phyloP scores from a whole-genome alignment of 1,140 invertebrate species.

The Trissolcus basalis region DNA sequence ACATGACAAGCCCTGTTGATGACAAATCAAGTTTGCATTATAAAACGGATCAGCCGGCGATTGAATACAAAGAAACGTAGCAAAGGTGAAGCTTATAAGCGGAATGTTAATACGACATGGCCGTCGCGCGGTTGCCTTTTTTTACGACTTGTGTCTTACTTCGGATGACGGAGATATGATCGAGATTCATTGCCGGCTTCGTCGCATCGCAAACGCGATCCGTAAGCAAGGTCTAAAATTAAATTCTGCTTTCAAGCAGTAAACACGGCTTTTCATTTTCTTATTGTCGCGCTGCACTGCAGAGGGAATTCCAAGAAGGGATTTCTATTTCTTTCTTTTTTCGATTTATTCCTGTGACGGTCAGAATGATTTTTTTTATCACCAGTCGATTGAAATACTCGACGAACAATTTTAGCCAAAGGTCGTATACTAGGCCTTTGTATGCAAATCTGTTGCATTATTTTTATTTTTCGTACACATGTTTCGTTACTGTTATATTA shows the following conservation, averaged over 20 bases:
- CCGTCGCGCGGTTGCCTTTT: constrained; percentile 11
- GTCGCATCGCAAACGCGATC: constrained; percentile 6
- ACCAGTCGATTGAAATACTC: too few species aligned
- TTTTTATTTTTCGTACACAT: too few species aligned
- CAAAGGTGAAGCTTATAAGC: constrained; percentile 32
- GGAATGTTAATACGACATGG: constrained; percentile 42
- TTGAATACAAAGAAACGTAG: constrained; percentile 41
- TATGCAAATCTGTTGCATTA: too few species aligned
- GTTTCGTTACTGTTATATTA: not conserved
- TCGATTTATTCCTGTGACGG: not conserved
- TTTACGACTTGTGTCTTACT: constrained; percentile 9
- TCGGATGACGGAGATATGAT: constrained; percentile 35
- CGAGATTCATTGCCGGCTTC: constrained; percentile 30
- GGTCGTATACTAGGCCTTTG: too few species aligned
- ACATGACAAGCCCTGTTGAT: constrained; percentile 9
- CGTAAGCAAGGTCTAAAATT: constrained; percentile 21
- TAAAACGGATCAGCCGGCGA: constrained; percentile 18
- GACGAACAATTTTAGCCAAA: too few species aligned
- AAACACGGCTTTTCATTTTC: constrained; percentile 16
- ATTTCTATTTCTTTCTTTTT: not conserved
- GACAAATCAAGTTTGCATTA: constrained; percentile 37
- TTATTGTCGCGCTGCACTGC: not conserved
- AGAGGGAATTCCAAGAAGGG: not conserved
- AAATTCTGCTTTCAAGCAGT: constrained; percentile 19
- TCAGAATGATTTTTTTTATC: too few species aligned